Conservation (phyloP, 2,888 invertebrate species). For the Deilephila porcellus region DNA sequence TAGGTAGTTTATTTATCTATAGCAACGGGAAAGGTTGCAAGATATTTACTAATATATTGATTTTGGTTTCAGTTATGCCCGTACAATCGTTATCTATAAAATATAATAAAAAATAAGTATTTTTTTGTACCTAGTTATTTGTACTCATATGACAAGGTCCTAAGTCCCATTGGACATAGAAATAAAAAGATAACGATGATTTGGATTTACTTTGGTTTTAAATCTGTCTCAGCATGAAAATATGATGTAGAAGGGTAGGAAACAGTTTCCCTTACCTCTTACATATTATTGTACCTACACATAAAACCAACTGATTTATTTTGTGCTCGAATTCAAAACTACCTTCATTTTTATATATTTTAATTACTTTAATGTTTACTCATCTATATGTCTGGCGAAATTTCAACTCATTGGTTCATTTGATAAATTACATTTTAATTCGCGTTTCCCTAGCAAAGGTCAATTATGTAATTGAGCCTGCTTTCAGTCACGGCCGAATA, state of each 20-base stretch:
- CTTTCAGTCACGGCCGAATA: slow-evolving; percentile 16
- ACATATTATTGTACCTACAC: too few relatives aligned
- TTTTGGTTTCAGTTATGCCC: neutral
- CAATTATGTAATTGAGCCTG: slow-evolving; percentile 19
- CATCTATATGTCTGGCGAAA: neutral
- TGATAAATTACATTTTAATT: slow-evolving; percentile 22
- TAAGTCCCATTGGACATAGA: too few relatives aligned
- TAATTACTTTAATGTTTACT: neutral
- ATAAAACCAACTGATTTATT: neutral
- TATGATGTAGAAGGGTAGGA: too few relatives aligned
- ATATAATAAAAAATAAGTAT: too few relatives aligned
- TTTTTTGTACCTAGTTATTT: too few relatives aligned
- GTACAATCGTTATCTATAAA: too few relatives aligned
- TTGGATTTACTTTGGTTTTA: too few relatives aligned
- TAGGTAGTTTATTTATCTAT: neutral
- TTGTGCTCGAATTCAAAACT: neutral
- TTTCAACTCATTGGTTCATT: neutral
- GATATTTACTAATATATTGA: neutral
- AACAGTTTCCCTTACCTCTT: too few relatives aligned
- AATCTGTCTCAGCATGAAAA: too few relatives aligned
- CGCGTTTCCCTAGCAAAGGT: slow-evolving; percentile 1
- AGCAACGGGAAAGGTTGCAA: neutral
- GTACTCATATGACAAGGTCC: too few relatives aligned
- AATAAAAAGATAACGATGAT: too few relatives aligned
- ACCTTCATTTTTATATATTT: neutral